Base-by-base conservation (phyloP, 2,888 invertebrate species). In the Lasioglossum malachurum region DNA sequence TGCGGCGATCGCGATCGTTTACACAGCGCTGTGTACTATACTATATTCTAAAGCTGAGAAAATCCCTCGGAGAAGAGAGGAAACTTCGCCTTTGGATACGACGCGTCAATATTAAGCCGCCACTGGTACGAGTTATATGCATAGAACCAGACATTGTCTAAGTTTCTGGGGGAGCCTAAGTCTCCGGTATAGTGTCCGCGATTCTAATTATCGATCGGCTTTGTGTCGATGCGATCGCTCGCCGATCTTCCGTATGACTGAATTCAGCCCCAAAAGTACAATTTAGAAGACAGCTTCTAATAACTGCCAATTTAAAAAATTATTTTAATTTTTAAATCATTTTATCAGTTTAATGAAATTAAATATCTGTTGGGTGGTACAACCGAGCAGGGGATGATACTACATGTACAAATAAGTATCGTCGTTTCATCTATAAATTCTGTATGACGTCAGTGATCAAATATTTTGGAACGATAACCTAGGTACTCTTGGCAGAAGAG, bases 1-100 rank as follows among this genome's bases (percentile, higher is more conserved):
- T 71, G 77, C 74, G 86, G 67, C 88, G 83, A 90, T 83, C 88
- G 67, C 88, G 83, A 90, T 83, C 88, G 90, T 90, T 90, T 90
- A 77, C 90, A 85, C 84, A 77, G 64, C 78, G 76, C 72, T 60
- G 80, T 53, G 57, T 14, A 72, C 80, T 81, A 83, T 83, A 80
- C 41, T 83, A 79, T 69, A 84, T 84, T 77, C 90, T 53, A 82
- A 88, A 90, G 90, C 90, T 87, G 83, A 82, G 90, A 90, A 90
- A 90, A 90, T 90, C 90, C 90, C 83, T 83, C 75, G 38, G 84
- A 86, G 88, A 88, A 83, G 88, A 88, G 89, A 79, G 90, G 90
- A 88, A 90, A 90, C 90, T 90, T 90, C 38, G 84, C 83, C 85
- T 83, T 85, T 83, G 79, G 86, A 87, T 88, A 84, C 84, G 73